Conservation (phyloP, 2,888 invertebrate species). For the Trichogramma evanescens region DNA sequence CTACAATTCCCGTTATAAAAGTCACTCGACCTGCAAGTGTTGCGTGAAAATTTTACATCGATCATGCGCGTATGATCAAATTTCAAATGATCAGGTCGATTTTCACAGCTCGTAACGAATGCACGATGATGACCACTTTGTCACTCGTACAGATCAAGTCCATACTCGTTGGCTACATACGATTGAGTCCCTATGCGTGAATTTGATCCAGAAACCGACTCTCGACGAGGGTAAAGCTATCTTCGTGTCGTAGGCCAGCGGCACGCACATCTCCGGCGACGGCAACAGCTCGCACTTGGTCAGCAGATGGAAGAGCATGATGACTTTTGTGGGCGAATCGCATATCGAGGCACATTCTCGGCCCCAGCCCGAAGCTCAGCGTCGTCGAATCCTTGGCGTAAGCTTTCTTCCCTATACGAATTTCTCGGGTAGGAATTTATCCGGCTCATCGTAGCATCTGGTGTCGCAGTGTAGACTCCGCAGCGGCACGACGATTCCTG, state of each 20-base stretch:
- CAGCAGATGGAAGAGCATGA: conserved; percentile 24
- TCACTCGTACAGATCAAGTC: too few relatives aligned
- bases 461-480: conserved; percentile 38
- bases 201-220: conserved; percentile 30
- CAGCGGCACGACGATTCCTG: conserved; percentile 32
- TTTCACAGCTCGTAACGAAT: too few relatives aligned
- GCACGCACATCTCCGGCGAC: conserved; percentile 20
- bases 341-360: conserved; percentile 38
- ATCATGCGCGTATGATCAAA: too few relatives aligned
- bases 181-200: conserved; percentile 4
- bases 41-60: too few relatives aligned
- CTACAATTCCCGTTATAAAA: too few relatives aligned
- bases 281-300: conserved; percentile 18
- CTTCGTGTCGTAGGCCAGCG: conserved; percentile 14
- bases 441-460: conserved; percentile 39
- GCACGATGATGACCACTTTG: too few relatives aligned
- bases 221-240: conserved; percentile 18
- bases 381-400: neutral
- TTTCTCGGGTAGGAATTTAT: conserved; percentile 43
- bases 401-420: conserved; percentile 35
- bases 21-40: too few relatives aligned
- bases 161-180: too few relatives aligned
- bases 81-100: too few relatives aligned
- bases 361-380: conserved; percentile 35
- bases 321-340: conserved; percentile 25